These are phyloP conservation scores for Diglossa cyanea DNA, from an alignment of 2,797 vertebrate genomes.

Conservation along the genomic window DNA sequence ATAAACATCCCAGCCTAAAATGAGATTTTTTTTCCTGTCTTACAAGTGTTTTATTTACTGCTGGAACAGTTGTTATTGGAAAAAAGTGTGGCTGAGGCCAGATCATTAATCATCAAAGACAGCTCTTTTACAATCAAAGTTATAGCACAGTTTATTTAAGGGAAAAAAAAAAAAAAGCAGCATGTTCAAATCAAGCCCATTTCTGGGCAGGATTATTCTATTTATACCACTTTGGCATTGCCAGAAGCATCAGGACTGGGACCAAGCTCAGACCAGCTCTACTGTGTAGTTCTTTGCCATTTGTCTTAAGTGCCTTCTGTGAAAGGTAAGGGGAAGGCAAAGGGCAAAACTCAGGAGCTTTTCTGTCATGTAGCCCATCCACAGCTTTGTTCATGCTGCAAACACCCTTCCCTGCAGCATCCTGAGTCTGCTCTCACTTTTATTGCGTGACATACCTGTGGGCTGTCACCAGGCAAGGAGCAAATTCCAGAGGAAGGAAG, in stretches of 20 bases:
- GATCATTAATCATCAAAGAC: neutral
- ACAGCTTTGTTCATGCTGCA: neutral
- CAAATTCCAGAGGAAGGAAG: neutral
- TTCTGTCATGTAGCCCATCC: neutral
- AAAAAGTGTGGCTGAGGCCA: neutral
- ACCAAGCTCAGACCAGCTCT: neutral
- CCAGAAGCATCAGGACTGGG: neutral
- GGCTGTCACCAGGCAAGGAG: neutral
- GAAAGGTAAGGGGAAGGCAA: neutral
- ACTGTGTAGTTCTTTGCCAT: rapidly evolving
- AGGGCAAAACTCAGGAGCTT: neutral
- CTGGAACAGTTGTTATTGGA: constrained; percentile 19
- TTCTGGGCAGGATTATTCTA: neutral
- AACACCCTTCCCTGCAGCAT: neutral
- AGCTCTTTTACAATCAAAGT: neutral
- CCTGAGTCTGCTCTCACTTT: neutral
- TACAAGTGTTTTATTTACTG: constrained; percentile 28
- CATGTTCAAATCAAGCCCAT: neutral
- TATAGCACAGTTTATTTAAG: neutral
- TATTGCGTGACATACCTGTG: no score
- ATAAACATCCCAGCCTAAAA: neutral
- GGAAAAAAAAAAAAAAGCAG: neutral
- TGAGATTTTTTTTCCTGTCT: neutral
- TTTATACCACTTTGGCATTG: neutral
- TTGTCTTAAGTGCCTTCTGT: neutral